phyloP scores from a whole-genome alignment of 2,888 invertebrate species.

The Eupithecia pulchellata region DNA sequence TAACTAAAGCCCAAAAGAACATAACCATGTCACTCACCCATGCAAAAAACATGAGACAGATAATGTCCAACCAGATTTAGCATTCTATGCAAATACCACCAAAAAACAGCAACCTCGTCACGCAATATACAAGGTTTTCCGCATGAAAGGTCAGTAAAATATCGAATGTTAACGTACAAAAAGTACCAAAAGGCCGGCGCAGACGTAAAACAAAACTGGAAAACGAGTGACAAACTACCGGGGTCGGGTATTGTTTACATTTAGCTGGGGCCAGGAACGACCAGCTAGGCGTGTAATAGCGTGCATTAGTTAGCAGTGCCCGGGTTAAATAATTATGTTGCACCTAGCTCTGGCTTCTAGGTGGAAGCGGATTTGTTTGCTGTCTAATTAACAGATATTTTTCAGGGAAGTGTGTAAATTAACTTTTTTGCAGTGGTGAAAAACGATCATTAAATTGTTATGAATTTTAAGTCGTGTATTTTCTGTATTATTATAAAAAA shows the following conservation, averaged over 20 bases:
- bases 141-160: slow-evolving; percentile 46
- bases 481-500: too few relatives aligned
- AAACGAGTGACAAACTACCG: slow-evolving; percentile 65
- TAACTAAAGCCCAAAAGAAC: background rate
- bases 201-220: slow-evolving; percentile 60
- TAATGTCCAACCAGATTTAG: slow-evolving; percentile 34
- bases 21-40: slow-evolving; percentile 2
- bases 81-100: slow-evolving; percentile 36
- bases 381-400: slow-evolving; percentile 43
- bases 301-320: slow-evolving; percentile 41
- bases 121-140: slow-evolving; percentile 39
- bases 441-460: background rate
- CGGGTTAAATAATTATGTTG: slow-evolving; percentile 40
- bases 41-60: slow-evolving; percentile 25
- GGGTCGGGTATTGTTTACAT: slow-evolving; percentile 60
- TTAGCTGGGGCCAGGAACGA: slow-evolving; percentile 35
- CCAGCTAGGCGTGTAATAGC: slow-evolving; percentile 46
- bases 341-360: slow-evolving; percentile 34
- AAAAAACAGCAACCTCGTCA: slow-evolving; percentile 34
- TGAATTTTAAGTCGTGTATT: too few relatives aligned
- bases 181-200: slow-evolving; percentile 50
- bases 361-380: slow-evolving; percentile 29
- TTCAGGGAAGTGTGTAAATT: background rate
- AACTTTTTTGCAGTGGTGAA: background rate
- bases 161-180: slow-evolving; percentile 55